Evolutionary conservation across 2,797 vertebrate genomes (phyloP).

Genomic region (Lithobates pipiens): DNA sequence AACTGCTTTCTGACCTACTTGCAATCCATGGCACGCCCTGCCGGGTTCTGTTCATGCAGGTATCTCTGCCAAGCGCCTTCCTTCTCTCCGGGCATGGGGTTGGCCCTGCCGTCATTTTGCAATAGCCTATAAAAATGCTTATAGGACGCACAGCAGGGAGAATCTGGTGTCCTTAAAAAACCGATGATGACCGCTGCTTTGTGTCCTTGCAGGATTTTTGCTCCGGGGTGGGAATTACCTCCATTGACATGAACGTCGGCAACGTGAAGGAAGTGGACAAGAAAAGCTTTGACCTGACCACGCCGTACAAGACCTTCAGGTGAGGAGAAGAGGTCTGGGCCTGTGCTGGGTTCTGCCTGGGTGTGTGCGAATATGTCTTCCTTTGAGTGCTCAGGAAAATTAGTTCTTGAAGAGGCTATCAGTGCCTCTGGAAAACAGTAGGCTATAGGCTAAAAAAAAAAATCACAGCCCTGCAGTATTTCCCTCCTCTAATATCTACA

Average conservation of each 20-base stretch:
- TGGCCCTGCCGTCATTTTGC: not conserved
- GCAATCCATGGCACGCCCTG: not conserved
- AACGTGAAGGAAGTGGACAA: slow-evolving; percentile 90
- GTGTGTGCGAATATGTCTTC: not conserved
- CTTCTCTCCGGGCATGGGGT: not conserved
- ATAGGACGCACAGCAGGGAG: not conserved
- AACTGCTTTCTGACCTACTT: not conserved
- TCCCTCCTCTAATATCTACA: too few relatives aligned
- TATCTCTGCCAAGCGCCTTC: not conserved
- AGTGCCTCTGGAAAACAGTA: too few relatives aligned
- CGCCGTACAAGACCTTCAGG: slow-evolving; percentile 93
- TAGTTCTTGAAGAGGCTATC: too few relatives aligned
- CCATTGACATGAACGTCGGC: slow-evolving; percentile 94
- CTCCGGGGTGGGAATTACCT: slow-evolving; percentile 90
- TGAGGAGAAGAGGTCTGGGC: slow-evolving; percentile 59
- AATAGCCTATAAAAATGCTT: too few relatives aligned
- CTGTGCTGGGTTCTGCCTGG: too few relatives aligned
- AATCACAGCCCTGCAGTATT: too few relatives aligned
- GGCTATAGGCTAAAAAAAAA: too few relatives aligned
- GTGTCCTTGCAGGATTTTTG: slow-evolving; percentile 81
- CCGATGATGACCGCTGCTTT: not conserved
- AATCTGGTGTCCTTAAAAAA: not conserved
- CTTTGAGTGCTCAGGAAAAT: too few relatives aligned
- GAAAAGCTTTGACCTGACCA: slow-evolving; percentile 90
- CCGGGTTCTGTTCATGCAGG: too few relatives aligned